Conservation (phyloP, 2,113 vertebrate species). For the Halcyon malimbica region DNA sequence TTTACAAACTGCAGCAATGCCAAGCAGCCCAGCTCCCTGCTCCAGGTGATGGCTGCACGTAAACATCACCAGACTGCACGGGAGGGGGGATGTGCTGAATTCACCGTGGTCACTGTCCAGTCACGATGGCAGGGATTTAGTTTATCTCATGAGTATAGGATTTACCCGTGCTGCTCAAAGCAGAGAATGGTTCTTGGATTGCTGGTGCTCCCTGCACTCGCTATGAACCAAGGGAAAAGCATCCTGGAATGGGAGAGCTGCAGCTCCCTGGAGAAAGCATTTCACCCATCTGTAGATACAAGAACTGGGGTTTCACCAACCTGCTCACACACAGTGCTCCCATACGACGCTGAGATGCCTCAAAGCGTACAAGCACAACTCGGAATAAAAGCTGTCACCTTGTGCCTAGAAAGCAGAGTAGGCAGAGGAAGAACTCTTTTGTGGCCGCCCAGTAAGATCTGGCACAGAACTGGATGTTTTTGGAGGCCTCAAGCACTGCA, state of each 20-base stretch:
- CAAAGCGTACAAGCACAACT: background rate
- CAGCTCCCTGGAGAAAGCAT: background rate
- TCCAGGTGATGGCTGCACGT: background rate
- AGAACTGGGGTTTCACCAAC: background rate
- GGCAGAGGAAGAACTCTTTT: background rate
- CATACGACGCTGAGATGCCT: background rate
- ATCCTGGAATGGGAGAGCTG: background rate
- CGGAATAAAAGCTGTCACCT: background rate
- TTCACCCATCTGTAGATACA: background rate
- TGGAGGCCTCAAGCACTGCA: background rate
- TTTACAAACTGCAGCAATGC: slow-evolving; percentile 26
- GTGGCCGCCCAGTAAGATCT: background rate
- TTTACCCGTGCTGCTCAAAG: background rate
- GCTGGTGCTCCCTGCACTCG: background rate
- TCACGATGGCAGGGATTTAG: background rate
- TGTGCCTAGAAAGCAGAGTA: background rate
- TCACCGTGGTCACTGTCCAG: background rate
- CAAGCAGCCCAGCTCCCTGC: background rate
- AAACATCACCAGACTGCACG: background rate
- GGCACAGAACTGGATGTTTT: background rate
- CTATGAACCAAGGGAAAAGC: background rate
- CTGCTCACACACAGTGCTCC: background rate
- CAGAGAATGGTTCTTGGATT: background rate
- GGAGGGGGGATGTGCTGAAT: background rate
- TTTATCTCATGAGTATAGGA: background rate